A percentile compares a stretch with the other conserved stretches of the same genome.
These are phyloP conservation scores for Ricordea florida DNA, from an alignment of 92 coral and sea anemone species.

Conservation along the genomic window DNA sequence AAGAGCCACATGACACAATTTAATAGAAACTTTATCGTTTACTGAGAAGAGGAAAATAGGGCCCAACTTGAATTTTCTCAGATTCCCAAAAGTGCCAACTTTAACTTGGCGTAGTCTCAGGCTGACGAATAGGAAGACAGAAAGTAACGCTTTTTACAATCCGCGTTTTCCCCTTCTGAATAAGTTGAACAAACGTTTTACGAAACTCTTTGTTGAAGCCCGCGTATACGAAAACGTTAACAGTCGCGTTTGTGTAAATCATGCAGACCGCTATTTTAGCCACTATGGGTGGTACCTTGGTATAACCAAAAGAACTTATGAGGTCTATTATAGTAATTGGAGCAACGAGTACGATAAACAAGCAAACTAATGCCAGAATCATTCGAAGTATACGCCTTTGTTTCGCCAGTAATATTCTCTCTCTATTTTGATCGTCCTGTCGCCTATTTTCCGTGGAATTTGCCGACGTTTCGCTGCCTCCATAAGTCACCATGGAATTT, in stretches of 20 bases:
- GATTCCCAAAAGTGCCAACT: no score
- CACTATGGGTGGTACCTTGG: constrained; percentile 17
- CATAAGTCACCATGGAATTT: background rate
- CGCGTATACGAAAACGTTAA: constrained; percentile 70
- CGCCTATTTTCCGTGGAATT: no score
- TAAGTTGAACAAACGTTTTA: constrained; percentile 34
- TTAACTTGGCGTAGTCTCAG: no score
- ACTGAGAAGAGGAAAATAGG: no score
- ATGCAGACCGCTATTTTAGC: constrained; percentile 59
- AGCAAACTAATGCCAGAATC: constrained; percentile 44
- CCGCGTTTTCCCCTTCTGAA: constrained; percentile 3
- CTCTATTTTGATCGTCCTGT: background rate
- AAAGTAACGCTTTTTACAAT: no score
- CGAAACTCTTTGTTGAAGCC: constrained; percentile 71
- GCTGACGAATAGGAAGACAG: no score
- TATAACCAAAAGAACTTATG: background rate
- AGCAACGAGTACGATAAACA: constrained; percentile 52
- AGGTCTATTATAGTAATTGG: constrained; percentile 71
- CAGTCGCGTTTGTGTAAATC: constrained; percentile 67
- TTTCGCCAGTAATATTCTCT: background rate
- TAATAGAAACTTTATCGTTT: no score
- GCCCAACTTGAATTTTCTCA: no score
- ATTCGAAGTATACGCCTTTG: constrained; percentile 59
- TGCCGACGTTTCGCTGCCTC: background rate
- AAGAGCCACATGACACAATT: no score